phyloP scores from a whole-genome alignment of 2,888 invertebrate species.

The Hoplodrina ambigua region DNA sequence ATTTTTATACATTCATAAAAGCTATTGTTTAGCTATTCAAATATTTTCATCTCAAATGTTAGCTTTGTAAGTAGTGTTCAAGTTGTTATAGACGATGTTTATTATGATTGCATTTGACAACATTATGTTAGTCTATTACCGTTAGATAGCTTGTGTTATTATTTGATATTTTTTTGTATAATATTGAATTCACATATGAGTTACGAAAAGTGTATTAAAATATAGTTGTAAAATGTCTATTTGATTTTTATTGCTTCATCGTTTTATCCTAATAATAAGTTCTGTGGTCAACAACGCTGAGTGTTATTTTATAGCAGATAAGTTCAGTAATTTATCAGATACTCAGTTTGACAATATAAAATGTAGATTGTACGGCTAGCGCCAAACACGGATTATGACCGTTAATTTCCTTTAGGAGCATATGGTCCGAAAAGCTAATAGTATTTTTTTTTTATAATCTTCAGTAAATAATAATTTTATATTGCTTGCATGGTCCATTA shows the following conservation, averaged over 20 bases:
- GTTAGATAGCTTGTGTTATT: slow-evolving; percentile 83
- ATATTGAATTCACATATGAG: slow-evolving; percentile 86
- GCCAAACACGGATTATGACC: too few relatives aligned
- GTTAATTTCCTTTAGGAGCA: too few relatives aligned
- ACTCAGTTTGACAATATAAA: too few relatives aligned
- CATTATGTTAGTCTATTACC: slow-evolving; percentile 73
- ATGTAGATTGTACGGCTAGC: too few relatives aligned
- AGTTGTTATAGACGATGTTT: slow-evolving; percentile 65
- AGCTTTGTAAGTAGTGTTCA: slow-evolving; percentile 50
- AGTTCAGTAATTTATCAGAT: too few relatives aligned
- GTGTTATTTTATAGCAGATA: too few relatives aligned
- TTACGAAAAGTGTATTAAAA: slow-evolving; percentile 88
- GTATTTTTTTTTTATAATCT: too few relatives aligned
- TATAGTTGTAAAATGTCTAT: slow-evolving; percentile 82
- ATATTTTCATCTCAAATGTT: slow-evolving; percentile 50
- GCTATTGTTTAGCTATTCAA: slow-evolving; percentile 5
- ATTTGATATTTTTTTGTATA: slow-evolving; percentile 85
- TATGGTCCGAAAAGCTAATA: too few relatives aligned
- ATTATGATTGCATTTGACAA: slow-evolving; percentile 77
- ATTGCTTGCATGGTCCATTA: too few relatives aligned
- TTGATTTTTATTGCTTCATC: slow-evolving; percentile 62
- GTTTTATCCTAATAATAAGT: background rate
- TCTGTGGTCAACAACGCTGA: background rate
- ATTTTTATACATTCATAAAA: background rate
- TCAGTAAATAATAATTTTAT: too few relatives aligned